Percentiles rank a stretch among this genome's conserved stretches.
These are phyloP conservation scores for Lacanobia wlatinum DNA, from an alignment of 2,888 invertebrate genomes.

Conservation along the genomic window DNA sequence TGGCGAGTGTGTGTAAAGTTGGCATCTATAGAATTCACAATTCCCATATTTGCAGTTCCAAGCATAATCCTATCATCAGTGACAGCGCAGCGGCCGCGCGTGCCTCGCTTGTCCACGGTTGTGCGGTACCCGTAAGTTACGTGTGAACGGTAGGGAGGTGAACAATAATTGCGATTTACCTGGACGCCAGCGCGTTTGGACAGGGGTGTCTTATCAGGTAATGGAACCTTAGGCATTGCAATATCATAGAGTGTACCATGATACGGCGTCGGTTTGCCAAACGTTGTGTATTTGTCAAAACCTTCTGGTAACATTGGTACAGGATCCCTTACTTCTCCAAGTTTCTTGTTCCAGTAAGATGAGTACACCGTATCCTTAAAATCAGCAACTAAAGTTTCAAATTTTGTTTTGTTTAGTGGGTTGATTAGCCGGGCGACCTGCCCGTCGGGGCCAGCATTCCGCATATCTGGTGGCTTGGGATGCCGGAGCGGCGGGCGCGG, in stretches of 20 bases:
- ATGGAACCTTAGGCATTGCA: constrained; percentile 81
- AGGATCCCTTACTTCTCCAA: constrained; percentile 78
- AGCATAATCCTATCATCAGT: constrained; percentile 78
- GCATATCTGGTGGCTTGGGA: constrained; percentile 76
- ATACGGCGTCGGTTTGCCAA: constrained; percentile 77
- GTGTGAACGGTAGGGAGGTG: constrained; percentile 83
- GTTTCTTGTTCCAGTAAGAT: constrained; percentile 82
- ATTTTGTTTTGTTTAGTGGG: constrained; percentile 81
- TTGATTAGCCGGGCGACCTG: constrained; percentile 75
- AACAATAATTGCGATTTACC: constrained; percentile 78
- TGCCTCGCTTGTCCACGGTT: constrained; percentile 85
- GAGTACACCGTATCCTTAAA: constrained; percentile 80
- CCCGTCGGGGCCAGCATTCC: constrained; percentile 76
- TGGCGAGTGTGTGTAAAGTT: constrained; percentile 79
- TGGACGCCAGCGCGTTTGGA: constrained; percentile 76
- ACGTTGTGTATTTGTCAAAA: constrained; percentile 78
- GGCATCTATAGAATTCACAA: constrained; percentile 82
- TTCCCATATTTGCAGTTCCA: constrained; percentile 79
- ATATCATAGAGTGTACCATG: constrained; percentile 81
- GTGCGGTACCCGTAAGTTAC: constrained; percentile 86
- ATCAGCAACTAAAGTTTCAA: constrained; percentile 79
- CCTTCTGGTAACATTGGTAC: constrained; percentile 84
- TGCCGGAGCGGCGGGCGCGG: constrained; percentile 78
- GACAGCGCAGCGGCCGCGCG: constrained; percentile 84
- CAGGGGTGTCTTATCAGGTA: constrained; percentile 77